phyloP scores from a whole-genome alignment of 2,888 invertebrate species.

The Meghimatium bilineatum region DNA sequence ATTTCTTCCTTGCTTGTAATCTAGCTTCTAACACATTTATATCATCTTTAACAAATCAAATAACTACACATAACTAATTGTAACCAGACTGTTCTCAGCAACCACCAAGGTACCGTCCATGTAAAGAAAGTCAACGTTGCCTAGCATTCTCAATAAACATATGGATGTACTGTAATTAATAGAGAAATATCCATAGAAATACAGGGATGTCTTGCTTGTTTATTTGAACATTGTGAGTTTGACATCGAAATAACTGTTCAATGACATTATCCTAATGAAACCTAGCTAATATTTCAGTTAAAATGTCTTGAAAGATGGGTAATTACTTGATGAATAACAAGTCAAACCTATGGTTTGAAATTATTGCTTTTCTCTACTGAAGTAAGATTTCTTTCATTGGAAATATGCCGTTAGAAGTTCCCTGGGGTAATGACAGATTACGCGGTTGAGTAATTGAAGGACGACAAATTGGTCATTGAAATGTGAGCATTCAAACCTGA shows the following conservation, averaged over 20 bases:
- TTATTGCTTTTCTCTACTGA: conserved; percentile 34
- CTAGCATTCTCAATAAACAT: not conserved
- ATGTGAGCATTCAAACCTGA: conserved; percentile 24
- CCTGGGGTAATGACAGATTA: conserved; percentile 27
- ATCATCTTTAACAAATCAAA: not conserved
- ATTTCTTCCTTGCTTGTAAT: no score
- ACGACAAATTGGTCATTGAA: conserved; percentile 28
- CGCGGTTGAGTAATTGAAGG: conserved; percentile 32
- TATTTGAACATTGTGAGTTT: not conserved
- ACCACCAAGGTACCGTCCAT: not conserved
- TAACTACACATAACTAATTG: not conserved
- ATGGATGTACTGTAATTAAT: conserved; percentile 31
- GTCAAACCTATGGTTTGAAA: conserved; percentile 20
- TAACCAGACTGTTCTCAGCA: not conserved
- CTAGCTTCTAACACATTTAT: not conserved
- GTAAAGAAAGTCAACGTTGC: not conserved
- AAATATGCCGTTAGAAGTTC: conserved; percentile 21
- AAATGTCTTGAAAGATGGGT: not conserved
- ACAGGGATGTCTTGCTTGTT: conserved; percentile 5
- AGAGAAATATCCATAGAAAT: conserved; percentile 22
- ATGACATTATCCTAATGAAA: conserved; percentile 13
- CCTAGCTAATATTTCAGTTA: not conserved
- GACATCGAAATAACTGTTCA: conserved; percentile 13
- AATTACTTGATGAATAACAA: conserved; percentile 25
- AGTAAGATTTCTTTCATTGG: conserved; percentile 34